Percentiles rank a stretch among this genome's conserved stretches.
Conservation (phyloP, 2,113 vertebrate species). For the Anolis carolinensis region DNA sequence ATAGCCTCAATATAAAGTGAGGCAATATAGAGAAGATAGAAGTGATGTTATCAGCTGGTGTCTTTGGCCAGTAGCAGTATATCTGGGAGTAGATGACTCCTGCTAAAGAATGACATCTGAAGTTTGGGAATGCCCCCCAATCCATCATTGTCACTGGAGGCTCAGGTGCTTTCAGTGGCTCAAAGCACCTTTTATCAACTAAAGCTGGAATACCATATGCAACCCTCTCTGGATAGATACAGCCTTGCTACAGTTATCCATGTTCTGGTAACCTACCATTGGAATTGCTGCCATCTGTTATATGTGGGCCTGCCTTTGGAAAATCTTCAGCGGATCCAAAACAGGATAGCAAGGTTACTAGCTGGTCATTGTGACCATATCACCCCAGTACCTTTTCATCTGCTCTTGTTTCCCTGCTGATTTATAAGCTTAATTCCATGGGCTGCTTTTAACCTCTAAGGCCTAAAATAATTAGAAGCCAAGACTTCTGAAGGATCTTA, state of each 20-base stretch:
- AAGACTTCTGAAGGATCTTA: not conserved
- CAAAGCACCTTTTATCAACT: not conserved
- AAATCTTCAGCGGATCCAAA: not conserved
- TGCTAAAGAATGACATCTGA: not conserved
- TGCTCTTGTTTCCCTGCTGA: not conserved
- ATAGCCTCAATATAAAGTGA: too few relatives aligned
- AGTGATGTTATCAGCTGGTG: too few relatives aligned
- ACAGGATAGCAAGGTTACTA: not conserved
- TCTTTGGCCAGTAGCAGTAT: too few relatives aligned
- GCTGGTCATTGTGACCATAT: not conserved
- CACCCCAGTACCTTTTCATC: not conserved
- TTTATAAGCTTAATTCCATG: not conserved
- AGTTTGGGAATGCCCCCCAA: not conserved
- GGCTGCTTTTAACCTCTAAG: not conserved
- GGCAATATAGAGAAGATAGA: too few relatives aligned
- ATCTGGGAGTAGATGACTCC: too few relatives aligned
- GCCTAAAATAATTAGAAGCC: not conserved
- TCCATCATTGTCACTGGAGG: not conserved
- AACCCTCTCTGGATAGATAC: not conserved
- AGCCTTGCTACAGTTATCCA: not conserved
- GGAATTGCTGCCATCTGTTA: not conserved
- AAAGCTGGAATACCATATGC: not conserved
- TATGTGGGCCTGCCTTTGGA: not conserved
- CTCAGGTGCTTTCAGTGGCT: not conserved
- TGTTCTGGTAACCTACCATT: not conserved